Conservation (phyloP, 2,888 invertebrate genomes). For the Ellobium chinense region DNA sequence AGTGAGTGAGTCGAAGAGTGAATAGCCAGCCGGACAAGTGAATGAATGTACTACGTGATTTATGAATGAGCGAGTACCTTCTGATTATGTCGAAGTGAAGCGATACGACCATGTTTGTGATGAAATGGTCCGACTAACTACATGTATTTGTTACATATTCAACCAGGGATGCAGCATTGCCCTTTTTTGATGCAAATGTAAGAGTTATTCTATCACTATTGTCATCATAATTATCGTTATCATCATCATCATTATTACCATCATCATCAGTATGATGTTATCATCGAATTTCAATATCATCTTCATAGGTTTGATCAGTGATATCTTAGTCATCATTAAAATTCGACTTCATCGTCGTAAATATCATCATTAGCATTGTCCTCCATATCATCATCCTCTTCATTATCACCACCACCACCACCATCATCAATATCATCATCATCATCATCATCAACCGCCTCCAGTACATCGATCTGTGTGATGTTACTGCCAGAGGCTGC, state of each 20-base stretch:
- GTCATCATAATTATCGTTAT: constrained; percentile 1
- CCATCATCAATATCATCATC: background rate
- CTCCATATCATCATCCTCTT: background rate
- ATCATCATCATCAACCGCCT: background rate
- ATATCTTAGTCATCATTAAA: background rate
- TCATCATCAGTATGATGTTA: background rate
- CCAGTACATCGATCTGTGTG: background rate
- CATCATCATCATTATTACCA: background rate
- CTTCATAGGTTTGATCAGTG: background rate
- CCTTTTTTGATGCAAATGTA: background rate
- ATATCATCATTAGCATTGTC: background rate
- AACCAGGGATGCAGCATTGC: constrained; percentile 11
- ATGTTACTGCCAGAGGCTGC: background rate
- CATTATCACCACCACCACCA: background rate
- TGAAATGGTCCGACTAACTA: too few species aligned
- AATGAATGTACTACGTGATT: too few species aligned
- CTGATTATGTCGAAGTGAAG: too few species aligned
- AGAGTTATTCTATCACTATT: background rate
- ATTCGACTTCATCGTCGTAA: background rate
- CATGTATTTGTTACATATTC: too few species aligned
- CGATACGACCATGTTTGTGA: too few species aligned
- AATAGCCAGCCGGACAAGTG: too few species aligned
- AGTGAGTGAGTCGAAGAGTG: too few species aligned
- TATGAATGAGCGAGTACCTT: too few species aligned
- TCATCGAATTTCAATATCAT: background rate